Base-by-base conservation (phyloP, 2,888 invertebrate genomes). In the Linnaemya vulpina region DNA sequence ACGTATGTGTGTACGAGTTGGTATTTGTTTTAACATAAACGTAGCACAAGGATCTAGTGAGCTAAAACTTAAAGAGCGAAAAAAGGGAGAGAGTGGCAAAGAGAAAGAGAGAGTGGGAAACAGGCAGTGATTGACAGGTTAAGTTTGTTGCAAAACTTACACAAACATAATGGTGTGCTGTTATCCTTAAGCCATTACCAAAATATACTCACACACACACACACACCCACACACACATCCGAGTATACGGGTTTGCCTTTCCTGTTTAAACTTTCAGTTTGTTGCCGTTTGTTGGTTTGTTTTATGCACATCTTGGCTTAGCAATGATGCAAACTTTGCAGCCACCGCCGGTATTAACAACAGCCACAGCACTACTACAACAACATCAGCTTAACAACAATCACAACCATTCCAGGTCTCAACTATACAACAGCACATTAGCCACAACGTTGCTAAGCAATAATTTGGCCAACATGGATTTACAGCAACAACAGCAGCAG, bases 291-390 rank as follows among this genome's bases (percentile, higher is more conserved):
- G 49, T 71, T 74, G 55, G 53, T 63, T 76, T 49, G 65, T 67
- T 78, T 79, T 80, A 89, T 89, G 89, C 89, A n/a, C n/a, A 89
- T 88, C 83, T 90, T 87, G 88, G 88, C 86, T 86, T 88, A 88
- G 90, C 90, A 87, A 91, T 92, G 91, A 92, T 92, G 91, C 91
- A 92, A 89, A 89, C 91, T 83, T 89, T 91, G 89, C 89, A 91
- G 88, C 91, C 90, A 84, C 90, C 91, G 86, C 90, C 90, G 65
- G 76, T 89, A 38, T 83, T 86, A 80, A 53, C 78, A 70, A 75
- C 85, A 82, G 62, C 78, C 43, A 53, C 81, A 58, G 53, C 81
- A 63, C 25, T 60, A 62, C 88, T 89, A 51, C 88, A 89, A 60
- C 88, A 88, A 2, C 87, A 87, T 40, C 87, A 86, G 63, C 88